These are phyloP conservation scores for Sinhomidia bicolor DNA, from an alignment of 2,888 invertebrate genomes.

Conservation along the genomic window DNA sequence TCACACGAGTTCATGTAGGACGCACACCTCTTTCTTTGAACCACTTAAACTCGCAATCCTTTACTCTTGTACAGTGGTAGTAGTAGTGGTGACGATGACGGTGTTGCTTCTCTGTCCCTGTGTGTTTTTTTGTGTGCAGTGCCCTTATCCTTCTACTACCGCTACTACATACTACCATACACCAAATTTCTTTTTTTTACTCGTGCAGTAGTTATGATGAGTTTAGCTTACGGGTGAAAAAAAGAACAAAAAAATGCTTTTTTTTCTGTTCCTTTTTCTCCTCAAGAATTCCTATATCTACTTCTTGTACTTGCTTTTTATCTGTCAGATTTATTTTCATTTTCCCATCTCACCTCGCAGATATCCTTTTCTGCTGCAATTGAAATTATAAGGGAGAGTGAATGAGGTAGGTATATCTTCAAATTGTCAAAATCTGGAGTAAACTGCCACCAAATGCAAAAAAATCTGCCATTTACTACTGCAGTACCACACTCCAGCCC, in stretches of 20 bases:
- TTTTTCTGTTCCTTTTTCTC: background rate
- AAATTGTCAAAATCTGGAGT: slow-evolving; percentile 39
- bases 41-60: slow-evolving; percentile 41
- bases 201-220: background rate
- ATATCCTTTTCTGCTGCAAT: background rate
- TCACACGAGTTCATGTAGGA: slow-evolving; percentile 54
- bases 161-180: background rate
- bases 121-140: background rate
- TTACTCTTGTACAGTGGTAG: background rate
- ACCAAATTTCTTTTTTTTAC: slow-evolving; percentile 14
- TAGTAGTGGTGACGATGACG: background rate
- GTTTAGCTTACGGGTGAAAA: slow-evolving; percentile 9
- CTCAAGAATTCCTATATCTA: background rate
- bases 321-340: background rate
- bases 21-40: slow-evolving; percentile 45
- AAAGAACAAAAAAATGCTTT: no score
- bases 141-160: no score
- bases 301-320: background rate
- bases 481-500: background rate
- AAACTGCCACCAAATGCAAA: background rate
- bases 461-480: background rate
- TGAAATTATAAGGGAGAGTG: slow-evolving; percentile 4
- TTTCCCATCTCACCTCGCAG: background rate
- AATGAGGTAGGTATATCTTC: background rate
- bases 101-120: background rate